Percentiles rank a stretch among this genome's conserved stretches.
phyloP scores from a whole-genome alignment of 2,797 vertebrate genomes.

The Enoplosus armatus region DNA sequence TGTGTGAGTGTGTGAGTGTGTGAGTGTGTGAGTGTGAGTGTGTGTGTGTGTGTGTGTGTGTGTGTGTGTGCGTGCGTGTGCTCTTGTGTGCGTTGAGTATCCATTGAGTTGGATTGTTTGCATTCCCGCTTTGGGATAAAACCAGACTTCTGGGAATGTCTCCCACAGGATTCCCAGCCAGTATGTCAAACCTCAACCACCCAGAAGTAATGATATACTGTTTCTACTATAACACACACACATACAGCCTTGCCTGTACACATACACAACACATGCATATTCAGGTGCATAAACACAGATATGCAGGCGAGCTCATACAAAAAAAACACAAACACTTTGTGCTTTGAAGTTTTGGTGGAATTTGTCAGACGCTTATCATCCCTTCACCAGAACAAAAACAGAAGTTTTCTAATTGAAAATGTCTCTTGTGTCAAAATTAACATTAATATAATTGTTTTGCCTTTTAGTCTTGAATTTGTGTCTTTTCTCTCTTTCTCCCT shows the following conservation, averaged over 20 bases:
- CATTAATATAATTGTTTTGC: constrained; percentile 1
- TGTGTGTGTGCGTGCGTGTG: no score
- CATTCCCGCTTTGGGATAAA: constrained; percentile 75
- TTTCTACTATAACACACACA: constrained; percentile 55
- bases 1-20: constrained; percentile 16
- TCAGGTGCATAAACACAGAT: constrained; percentile 47
- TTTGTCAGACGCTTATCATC: constrained; percentile 15
- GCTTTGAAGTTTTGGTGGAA: constrained; percentile 25
- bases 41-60: not conserved
- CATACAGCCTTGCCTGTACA: constrained; percentile 8
- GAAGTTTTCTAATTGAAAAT: not conserved
- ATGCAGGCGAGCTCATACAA: constrained; percentile 29
- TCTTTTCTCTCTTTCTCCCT: constrained; percentile 16
- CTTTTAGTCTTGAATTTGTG: not conserved
- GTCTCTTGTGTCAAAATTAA: not conserved
- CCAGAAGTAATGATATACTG: constrained; percentile 74
- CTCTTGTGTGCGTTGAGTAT: constrained; percentile 32
- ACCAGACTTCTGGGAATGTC: constrained; percentile 79
- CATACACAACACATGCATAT: constrained; percentile 38
- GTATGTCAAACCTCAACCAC: constrained; percentile 70
- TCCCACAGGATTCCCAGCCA: constrained; percentile 66
- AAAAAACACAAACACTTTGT: constrained; percentile 37
- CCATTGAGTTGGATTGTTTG: constrained; percentile 68
- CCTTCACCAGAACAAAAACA: constrained; percentile 11
- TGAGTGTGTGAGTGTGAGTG: constrained; percentile 14